Base-by-base conservation (phyloP, 2,113 vertebrate genomes). In the Ia io region DNA sequence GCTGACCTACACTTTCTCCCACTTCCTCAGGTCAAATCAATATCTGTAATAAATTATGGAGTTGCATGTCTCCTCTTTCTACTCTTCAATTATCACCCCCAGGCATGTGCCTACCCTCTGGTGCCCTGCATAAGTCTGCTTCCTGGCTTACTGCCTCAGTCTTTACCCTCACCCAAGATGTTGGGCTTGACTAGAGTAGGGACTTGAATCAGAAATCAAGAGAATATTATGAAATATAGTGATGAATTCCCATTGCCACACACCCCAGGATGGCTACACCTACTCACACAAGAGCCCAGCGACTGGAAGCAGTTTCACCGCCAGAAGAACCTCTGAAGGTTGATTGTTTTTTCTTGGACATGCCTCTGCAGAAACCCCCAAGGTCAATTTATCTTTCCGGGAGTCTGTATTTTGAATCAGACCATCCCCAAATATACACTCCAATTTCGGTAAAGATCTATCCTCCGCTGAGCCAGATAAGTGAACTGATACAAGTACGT, bases 1-100 rank as follows among this genome's bases (percentile, higher is more conserved):
- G 47, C 65, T 90, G 61, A 90, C 53, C 92, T 89, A 73, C 56
- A 77, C 44, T 30, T 94, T 94, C 84, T 93, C 67, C 61, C 35
- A 56, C 71, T 42, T 49, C 51, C 88, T 82, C 9, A 3, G 84
- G 92, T 83, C 51, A 84, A 96, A 94, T 95, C 95, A 88, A 93
- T 95, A 74, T 3, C 20, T 0, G 6, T 69, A 44, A 95, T 95
- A 90, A 97, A 97, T 95, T 95, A 96, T 95, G 88, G 30, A 89
- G 37, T 23, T 92, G 22, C 16, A 4, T 17, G 47, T n/a, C 10
- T 82, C 35, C n/a, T 49, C 35, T 80, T 91, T 76, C 65, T 73
- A 13, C 20, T 87, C 56, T 59, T 89, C 49, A 61, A 13, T 63
- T 67, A 40, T 44, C 35, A 56, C 9, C 69, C 23, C 30, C 51